Conservation (phyloP, 2,888 invertebrate genomes). For the Amphiduros pacificus region DNA sequence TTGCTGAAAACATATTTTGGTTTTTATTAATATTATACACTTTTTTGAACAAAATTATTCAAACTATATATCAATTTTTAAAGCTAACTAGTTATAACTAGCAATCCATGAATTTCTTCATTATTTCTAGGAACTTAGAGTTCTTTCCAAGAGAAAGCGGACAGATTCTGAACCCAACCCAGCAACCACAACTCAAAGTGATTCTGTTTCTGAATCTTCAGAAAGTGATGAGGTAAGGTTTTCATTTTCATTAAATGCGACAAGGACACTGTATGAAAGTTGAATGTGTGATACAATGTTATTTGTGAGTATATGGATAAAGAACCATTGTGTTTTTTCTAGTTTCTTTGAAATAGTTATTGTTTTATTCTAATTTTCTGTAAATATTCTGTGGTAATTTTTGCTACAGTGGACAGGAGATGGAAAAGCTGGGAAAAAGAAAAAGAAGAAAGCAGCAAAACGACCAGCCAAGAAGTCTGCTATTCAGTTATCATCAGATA, state of each 20-base stretch:
- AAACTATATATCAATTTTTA: no score
- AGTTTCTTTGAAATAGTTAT: not conserved
- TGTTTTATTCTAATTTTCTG: not conserved
- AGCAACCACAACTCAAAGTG: constrained; percentile 20
- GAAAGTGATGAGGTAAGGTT: constrained; percentile 53
- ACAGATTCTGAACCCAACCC: constrained; percentile 24
- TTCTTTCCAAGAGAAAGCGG: constrained; percentile 47
- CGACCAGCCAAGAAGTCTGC: constrained; percentile 43
- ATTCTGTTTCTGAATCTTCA: constrained; percentile 45
- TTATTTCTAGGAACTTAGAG: constrained; percentile 44
- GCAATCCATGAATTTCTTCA: not conserved
- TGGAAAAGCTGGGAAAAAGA: constrained; percentile 43
- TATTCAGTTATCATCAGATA: constrained; percentile 43
- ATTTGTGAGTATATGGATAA: no score
- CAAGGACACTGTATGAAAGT: not conserved
- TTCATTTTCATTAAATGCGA: no score
- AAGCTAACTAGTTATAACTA: no score
- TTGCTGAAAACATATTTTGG: no score
- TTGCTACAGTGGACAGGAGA: constrained; percentile 45
- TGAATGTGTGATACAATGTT: not conserved
- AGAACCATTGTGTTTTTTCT: not conserved
- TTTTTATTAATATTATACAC: not conserved
- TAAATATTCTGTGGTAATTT: not conserved
- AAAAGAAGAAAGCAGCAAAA: constrained; percentile 45
- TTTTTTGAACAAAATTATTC: not conserved